Percentiles rank a stretch among this genome's conserved stretches.
Conservation (phyloP, 1,140 invertebrate genomes). For the Drosophila nannoptera region DNA sequence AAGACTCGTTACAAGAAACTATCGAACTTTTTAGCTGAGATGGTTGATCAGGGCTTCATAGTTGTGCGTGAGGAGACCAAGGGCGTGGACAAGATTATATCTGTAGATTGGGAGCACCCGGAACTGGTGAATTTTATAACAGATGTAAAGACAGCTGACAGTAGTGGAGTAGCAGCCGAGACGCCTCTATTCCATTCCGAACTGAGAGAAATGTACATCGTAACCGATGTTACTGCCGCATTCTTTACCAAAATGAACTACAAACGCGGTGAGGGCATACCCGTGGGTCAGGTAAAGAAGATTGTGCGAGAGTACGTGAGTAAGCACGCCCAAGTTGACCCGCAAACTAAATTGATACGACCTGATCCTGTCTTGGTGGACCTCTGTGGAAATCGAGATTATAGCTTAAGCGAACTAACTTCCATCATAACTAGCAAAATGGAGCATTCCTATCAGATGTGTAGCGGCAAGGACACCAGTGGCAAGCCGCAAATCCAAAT, state of each 20-base stretch:
- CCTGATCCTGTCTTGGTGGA: constrained; percentile 78
- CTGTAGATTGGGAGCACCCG: constrained; percentile 82
- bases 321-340: constrained; percentile 83
- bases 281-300: constrained; percentile 84
- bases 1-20: constrained; percentile 94
- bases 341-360: constrained; percentile 79
- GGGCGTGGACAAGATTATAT: constrained; percentile 86
- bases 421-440: constrained; percentile 85
- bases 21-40: constrained; percentile 87
- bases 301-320: constrained; percentile 89
- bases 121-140: constrained; percentile 79
- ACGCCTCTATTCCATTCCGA: constrained; percentile 77
- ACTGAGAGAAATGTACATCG: constrained; percentile 85
- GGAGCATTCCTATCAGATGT: constrained; percentile 87
- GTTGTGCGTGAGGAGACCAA: constrained; percentile 85
- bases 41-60: constrained; percentile 84
- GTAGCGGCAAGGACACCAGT: constrained; percentile 81
- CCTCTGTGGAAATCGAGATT: constrained; percentile 68
- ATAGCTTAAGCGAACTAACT: constrained; percentile 87
- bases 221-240: constrained; percentile 79
- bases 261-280: constrained; percentile 88
- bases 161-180: constrained; percentile 45
- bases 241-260: constrained; percentile 79
- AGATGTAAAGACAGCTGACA: constrained; percentile 53
- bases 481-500: constrained; percentile 90